Evolutionary conservation across 1,140 invertebrate species (phyloP), one percentile per base, ranked within the genome.

Genomic region (Tribolium madens): DNA sequence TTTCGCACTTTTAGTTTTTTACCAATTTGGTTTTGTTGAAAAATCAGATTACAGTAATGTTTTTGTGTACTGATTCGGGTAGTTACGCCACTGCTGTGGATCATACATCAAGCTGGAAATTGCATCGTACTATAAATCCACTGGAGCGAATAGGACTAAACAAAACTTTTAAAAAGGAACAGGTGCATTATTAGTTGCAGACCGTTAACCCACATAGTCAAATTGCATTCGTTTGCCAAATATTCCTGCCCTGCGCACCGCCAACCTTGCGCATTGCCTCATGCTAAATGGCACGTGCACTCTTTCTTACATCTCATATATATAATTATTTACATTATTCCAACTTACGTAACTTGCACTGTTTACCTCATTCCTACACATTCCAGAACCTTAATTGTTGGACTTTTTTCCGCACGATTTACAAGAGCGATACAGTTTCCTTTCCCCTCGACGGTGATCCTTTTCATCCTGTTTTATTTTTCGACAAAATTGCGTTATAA

Each of bases 141-240:
- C 14, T 18, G 6, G 52, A 18, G 17, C 52, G 6, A 21, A 15
- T 15, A 57, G 18, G 18, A 57, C 15, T 17, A 21, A 57, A 57
- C 17, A 15, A 57, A 57, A 57, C 9, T 10, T 57, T 71, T 46
- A 13, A 47, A 72, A 72, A 72, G 13, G 50, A 72, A 72, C 70
- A 72, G 70, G 70, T 72, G 70, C 70, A 72, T 52, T 52, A 72
- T 72, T 72, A 50, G 42, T 72, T 53, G 70, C 70, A 72, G 70
- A 72, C 70, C 26, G 47, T 53, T 48, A 72, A 72, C 70, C 70
- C 31, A 72, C 47, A 72, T 72, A 47, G 12, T 13, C 70, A 33
- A 64, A 64, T 33, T 64, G 57, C 57, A 64, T 33, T 14, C 26
- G 31, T 15, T 33, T 72, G 70, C 70, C 70, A 72, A 72, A 72